phyloP scores from a whole-genome alignment of 2,888 invertebrate genomes.

The Spialia ferax region DNA sequence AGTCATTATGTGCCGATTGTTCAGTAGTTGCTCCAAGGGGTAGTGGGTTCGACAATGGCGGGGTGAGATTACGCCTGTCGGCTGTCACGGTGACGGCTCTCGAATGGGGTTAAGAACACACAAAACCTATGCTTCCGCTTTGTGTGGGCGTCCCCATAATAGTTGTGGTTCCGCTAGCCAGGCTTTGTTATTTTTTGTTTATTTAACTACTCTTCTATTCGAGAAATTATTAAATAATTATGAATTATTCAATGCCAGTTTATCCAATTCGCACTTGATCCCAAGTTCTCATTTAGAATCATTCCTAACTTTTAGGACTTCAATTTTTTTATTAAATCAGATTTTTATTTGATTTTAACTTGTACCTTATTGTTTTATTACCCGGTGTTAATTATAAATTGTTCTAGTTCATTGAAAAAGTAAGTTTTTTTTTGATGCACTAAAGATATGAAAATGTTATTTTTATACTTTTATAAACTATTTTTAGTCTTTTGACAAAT shows the following conservation, averaged over 20 bases:
- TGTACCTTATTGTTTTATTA: too few species aligned
- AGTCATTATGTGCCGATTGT: conserved; percentile 61
- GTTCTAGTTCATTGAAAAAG: too few species aligned
- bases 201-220: conserved; percentile 16
- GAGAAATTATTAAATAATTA: conserved; percentile 13
- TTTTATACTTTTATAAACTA: too few species aligned
- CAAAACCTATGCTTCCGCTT: conserved; percentile 40
- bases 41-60: conserved; percentile 72
- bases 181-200: conserved; percentile 19
- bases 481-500: too few species aligned
- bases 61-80: conserved; percentile 76
- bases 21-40: conserved; percentile 60
- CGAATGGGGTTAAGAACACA: conserved; percentile 41
- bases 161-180: conserved; percentile 33
- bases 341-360: too few species aligned
- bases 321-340: too few species aligned
- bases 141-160: conserved; percentile 34
- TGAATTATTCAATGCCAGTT: neutral
- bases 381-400: too few species aligned
- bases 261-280: neutral
- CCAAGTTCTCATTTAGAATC: neutral
- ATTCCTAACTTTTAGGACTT: too few species aligned
- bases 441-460: too few species aligned
- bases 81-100: conserved; percentile 58
- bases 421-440: neutral